Evolutionary conservation across 2,113 vertebrate species (phyloP).

Genomic region (Microtus pennsylvanicus): DNA sequence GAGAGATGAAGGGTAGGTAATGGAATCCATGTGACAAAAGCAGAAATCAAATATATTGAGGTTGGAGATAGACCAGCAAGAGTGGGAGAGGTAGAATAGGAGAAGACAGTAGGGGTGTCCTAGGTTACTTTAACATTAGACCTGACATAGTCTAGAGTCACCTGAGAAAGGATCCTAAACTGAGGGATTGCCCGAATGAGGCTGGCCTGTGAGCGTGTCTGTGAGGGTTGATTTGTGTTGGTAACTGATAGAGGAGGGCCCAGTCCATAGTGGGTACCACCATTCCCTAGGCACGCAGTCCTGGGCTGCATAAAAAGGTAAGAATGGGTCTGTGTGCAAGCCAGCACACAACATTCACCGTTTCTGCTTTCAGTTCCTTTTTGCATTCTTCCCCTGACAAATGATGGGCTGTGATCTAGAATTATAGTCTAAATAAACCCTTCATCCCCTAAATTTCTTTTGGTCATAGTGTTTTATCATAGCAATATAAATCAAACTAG

Average conservation of each 20-base stretch:
- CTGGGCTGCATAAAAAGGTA: neutral
- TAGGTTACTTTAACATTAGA: neutral
- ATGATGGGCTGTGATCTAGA: neutral
- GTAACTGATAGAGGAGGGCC: neutral
- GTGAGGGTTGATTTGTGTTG: neutral
- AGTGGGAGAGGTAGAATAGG: no score
- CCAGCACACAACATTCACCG: neutral
- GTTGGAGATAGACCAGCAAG: neutral
- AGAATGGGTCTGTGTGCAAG: neutral
- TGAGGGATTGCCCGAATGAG: no score
- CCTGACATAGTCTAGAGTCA: neutral
- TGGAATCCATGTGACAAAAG: neutral
- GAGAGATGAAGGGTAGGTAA: neutral
- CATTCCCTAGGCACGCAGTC: neutral
- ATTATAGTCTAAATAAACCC: neutral
- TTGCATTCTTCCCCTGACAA: neutral
- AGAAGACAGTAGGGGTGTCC: neutral
- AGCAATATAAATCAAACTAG: neutral
- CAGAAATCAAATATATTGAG: neutral
- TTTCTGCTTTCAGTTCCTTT: neutral
- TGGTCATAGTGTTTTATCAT: neutral
- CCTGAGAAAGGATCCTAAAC: neutral
- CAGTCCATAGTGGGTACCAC: neutral
- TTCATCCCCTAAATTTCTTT: neutral
- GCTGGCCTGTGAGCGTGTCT: neutral